Evolutionary conservation across 2,797 vertebrate genomes (phyloP).

Genomic region (Sebastes steindachneri): DNA sequence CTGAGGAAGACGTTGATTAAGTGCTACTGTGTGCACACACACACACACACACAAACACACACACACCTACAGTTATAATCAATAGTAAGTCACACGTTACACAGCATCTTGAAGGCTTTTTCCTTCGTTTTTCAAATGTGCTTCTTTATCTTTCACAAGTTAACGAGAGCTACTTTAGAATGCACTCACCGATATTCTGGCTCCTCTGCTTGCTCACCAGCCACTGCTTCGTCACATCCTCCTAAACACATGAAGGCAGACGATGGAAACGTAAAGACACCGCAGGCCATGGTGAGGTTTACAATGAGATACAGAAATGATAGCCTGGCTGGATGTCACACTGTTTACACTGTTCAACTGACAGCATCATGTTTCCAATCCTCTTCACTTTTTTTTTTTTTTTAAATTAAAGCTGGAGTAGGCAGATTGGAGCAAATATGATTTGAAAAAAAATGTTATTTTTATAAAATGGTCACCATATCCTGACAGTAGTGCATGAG

Average conservation of each 20-base stretch:
- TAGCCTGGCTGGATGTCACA: not conserved
- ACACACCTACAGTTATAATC: not conserved
- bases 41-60: no score
- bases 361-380: not conserved
- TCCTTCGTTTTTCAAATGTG: not conserved
- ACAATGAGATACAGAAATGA: conserved; percentile 23
- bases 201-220: conserved; percentile 81
- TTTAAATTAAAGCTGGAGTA: no score
- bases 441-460: no score
- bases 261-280: not conserved
- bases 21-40: not conserved
- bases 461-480: no score
- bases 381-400: no score
- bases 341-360: not conserved
- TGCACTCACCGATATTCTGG: conserved; percentile 76
- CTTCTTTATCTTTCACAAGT: not conserved
- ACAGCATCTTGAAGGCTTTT: not conserved
- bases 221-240: conserved; percentile 82
- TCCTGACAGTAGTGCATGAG: no score
- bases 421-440: no score
- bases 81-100: not conserved
- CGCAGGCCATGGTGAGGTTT: conserved; percentile 7
- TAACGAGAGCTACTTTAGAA: not conserved
- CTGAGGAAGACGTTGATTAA: not conserved
- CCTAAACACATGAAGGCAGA: conserved; percentile 59